Conservation (phyloP, 2,888 invertebrate species). For the Gymnocheta viridis region DNA sequence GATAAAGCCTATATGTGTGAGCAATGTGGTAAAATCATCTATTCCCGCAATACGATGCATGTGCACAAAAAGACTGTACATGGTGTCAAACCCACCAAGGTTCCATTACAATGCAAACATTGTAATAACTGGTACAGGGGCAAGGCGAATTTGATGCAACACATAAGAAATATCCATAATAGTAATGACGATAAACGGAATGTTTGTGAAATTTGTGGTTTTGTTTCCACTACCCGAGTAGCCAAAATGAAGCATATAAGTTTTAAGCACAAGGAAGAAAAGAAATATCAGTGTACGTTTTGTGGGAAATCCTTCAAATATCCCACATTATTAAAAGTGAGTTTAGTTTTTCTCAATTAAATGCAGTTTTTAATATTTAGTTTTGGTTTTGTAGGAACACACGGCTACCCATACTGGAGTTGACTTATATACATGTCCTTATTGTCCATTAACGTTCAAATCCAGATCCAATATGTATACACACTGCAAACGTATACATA, state of each 20-base stretch:
- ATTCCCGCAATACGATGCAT: constrained; percentile 17
- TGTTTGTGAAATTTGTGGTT: constrained; percentile 64
- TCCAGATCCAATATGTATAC: constrained; percentile 79
- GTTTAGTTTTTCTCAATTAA: constrained; percentile 16
- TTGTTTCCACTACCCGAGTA: constrained; percentile 58
- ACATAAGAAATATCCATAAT: constrained; percentile 56
- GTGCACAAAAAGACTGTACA: constrained; percentile 51
- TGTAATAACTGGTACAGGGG: constrained; percentile 56
- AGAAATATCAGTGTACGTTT: constrained; percentile 65
- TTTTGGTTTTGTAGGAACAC: constrained; percentile 75
- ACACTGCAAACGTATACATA: constrained; percentile 78
- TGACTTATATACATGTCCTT: constrained; percentile 77
- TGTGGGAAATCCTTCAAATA: constrained; percentile 62
- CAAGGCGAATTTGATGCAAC: constrained; percentile 19
- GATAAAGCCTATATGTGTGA: constrained; percentile 51
- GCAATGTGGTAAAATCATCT: constrained; percentile 53
- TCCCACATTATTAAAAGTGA: constrained; percentile 66
- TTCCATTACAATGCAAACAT: constrained; percentile 40
- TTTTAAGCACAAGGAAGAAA: constrained; percentile 65
- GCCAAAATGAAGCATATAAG: constrained; percentile 57
- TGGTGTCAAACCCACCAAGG: constrained; percentile 32
- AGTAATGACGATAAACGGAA: constrained; percentile 44
- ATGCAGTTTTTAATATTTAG: neutral
- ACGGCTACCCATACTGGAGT: constrained; percentile 79
- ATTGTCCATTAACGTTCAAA: constrained; percentile 78